Evolutionary conservation across 2,888 invertebrate genomes (phyloP).

Genomic region (Apoda limacodes): DNA sequence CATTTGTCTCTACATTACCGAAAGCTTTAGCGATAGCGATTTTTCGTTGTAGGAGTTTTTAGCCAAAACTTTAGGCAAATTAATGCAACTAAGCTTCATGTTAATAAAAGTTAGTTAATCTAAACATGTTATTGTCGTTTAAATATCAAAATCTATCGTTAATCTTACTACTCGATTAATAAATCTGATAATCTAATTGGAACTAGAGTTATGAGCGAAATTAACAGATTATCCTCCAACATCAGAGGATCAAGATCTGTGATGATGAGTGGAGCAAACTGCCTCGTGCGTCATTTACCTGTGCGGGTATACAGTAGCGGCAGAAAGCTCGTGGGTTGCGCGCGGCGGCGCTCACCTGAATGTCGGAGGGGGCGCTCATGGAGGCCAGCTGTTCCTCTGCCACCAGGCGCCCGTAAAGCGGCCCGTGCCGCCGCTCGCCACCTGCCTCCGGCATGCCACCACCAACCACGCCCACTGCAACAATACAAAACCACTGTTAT

Average conservation of each 20-base stretch:
- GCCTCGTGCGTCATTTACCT: conserved; percentile 69
- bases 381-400: conserved; percentile 86
- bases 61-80: too few species aligned
- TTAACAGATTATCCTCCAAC: too few species aligned
- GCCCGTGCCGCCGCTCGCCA: conserved; percentile 77
- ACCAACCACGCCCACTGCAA: conserved; percentile 63
- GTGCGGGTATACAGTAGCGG: conserved; percentile 57
- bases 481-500: conserved; percentile 29
- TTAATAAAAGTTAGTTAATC: too few species aligned
- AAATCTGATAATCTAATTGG: too few species aligned
- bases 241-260: conserved; percentile 13
- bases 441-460: conserved; percentile 56
- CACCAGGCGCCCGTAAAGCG: conserved; percentile 90
- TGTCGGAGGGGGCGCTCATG: conserved; percentile 74
- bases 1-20: too few species aligned
- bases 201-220: too few species aligned
- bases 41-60: too few species aligned
- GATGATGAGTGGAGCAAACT: conserved; percentile 36
- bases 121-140: too few species aligned
- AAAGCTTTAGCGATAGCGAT: too few species aligned
- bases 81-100: too few species aligned
- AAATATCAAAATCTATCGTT: too few species aligned
- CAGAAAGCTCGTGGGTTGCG: conserved; percentile 67
- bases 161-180: too few species aligned
- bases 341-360: conserved; percentile 68